Evolutionary conservation across 2,797 vertebrate species (phyloP), one percentile per base, ranked within the genome.

Genomic region (Oreortyx pictus): DNA sequence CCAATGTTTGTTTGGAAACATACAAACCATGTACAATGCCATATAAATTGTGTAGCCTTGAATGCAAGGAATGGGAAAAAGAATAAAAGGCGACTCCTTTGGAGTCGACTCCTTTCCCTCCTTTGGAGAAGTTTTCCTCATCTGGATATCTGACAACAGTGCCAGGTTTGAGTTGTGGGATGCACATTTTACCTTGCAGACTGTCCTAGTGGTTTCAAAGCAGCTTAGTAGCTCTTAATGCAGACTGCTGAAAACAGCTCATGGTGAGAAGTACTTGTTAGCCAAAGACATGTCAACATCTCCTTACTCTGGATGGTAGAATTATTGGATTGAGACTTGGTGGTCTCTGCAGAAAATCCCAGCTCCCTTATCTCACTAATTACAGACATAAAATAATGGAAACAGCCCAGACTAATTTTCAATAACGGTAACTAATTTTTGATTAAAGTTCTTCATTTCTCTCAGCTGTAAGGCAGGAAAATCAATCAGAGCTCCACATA

Each of bases 311-410:
- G 64, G 57, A 56, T 70, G 56, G 50, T 70, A 60, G 76, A 93
- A 24, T 94, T 91, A 93, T 82, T 92, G 77, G 64, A 64, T 33
- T 71, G 85, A 94, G 92, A 41, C 60, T 86, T 89, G 31, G 46
- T 37, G 43, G 62, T 76, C 41, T 88, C 77, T 52, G n/a, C 18
- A 57, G 80, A 93, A 96, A 92, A 88, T 90, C 87, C 87, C 87
- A 88, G 52, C 89, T 94, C 91, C 61, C 80, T 96, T 91, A 91
- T 90, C 89, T 95, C 41, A 3, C 77, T 90, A 95, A 94, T 95
- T 95, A 79, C 87, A 95, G 80, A 76, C 47, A 74, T 74, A 84
- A 89, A 62, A 41, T 1, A 68, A 64, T 72, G 54, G 80, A 92
- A 93, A 65, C 3, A 15, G 74, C 65, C 71, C 37, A 81, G 82